Conservation (phyloP, 2,113 vertebrate species). For the Sinocyclocheilus maitianheensis region DNA sequence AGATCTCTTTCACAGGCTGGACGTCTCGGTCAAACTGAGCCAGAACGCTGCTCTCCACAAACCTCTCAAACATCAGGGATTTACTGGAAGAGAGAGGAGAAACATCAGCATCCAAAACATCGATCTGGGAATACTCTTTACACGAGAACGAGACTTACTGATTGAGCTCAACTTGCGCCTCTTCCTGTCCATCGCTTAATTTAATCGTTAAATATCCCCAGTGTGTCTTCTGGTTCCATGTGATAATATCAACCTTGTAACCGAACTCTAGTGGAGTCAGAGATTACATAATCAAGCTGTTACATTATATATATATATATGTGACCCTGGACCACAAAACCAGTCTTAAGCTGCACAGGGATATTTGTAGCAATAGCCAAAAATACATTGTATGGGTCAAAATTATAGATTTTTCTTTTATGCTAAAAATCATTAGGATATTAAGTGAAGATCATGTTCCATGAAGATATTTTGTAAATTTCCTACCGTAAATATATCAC, state of each 20-base stretch:
- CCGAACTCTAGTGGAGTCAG: constrained; percentile 74
- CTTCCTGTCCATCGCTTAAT: constrained; percentile 69
- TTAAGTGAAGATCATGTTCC: no score
- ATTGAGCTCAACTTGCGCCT: constrained; percentile 67
- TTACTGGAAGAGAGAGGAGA: constrained; percentile 69
- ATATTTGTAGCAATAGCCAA: no score
- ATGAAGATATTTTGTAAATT: no score
- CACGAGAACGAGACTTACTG: constrained; percentile 65
- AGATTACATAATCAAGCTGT: neutral
- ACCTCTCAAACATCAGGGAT: constrained; percentile 77
- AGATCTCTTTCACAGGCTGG: constrained; percentile 74
- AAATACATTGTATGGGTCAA: no score
- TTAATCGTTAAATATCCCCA: constrained; percentile 83
- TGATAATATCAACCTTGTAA: constrained; percentile 84
- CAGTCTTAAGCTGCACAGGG: no score
- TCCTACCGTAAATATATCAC: no score
- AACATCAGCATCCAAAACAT: neutral
- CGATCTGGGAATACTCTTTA: neutral
- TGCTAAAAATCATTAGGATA: no score
- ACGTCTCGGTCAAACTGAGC: constrained; percentile 82
- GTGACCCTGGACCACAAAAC: no score
- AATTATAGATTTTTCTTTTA: no score
- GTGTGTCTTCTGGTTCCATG: constrained; percentile 80
- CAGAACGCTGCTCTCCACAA: constrained; percentile 77
- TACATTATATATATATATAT: no score